Evolutionary conservation across 2,888 invertebrate genomes (phyloP), one percentile per base, ranked within the genome.

Genomic region (Acheta domesticus): DNA sequence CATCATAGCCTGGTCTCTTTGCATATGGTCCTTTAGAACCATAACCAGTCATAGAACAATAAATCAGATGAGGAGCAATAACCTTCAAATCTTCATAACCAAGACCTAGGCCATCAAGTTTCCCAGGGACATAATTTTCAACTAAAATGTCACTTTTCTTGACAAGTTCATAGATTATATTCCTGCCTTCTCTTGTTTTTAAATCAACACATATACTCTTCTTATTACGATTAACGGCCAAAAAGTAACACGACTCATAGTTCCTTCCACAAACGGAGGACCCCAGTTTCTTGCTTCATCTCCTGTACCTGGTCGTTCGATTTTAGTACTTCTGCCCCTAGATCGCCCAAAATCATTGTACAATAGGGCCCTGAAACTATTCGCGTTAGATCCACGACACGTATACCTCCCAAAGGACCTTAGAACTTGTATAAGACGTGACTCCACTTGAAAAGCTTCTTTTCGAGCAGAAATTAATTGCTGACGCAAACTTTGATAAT

Each of bases 341-440:
- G 88, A 88, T 98, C 98, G 2, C 95, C 94, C 36, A 99, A 88
- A 79, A 96, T 91, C 97, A 97, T 97, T 0, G 97, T 94, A 86
- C 97, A 97, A 85, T 93, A 95, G 0, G 98, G 98, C 0, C 98
- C 98, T 23, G 98, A 98, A 4, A 98, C 91, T 74, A 98, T 94
- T 83, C 98, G 89, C 11, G 94, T 94, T 81, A 96, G 86, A 87
- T 96, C 96, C 81, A 96, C 86, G 19, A 96, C 90, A 84, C 92
- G 90, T 73, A 96, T 87, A 81, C 93, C 94, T 80, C 49, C 76
- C 23, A 81, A 74, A n/a, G 81, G 80, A 62, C 80, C 75, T 11
- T 49, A 36, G 50, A 75, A 11, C 21, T 76, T 8, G 49, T 16
- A 74, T 16, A 23, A 2, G 49, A n/a, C 12, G 19, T 14, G 20